Evolutionary conservation across 2,797 vertebrate species (phyloP), one percentile per base, ranked within the genome.

Genomic region (Cryptoprocta ferox): DNA sequence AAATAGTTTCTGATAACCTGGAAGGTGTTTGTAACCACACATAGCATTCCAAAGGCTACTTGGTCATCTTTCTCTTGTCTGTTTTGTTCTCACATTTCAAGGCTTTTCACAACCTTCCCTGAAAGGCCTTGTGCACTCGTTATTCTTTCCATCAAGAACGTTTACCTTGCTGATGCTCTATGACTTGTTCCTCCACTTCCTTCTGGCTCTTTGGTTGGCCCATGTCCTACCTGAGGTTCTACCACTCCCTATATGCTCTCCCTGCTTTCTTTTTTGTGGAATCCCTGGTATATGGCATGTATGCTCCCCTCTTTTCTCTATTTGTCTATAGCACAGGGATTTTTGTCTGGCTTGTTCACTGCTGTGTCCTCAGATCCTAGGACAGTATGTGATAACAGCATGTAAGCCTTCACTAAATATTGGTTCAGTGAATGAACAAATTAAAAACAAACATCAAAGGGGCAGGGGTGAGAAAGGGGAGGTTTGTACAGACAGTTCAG

Each of bases 381-480:
- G 26, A 50, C 21, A 68, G n/a, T 10, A n/a, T 48, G 24, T 26
- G 24, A 15, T 32, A 76, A 61, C 11, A 19, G 30, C 5, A 37
- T 0, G 2, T 37, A 53, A 63, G 39, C 8, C 75, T 94, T 91
- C 75, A 39, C 75, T 79, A 90, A 96, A 95, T 80, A 86, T 45
- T 83, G 75, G 42, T 9, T 71, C 35, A 86, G 13, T 10, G 30
- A 63, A 85, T 39, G 35, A 86, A 89, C 32, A 89, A 91, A 96
- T 80, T 68, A 91, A 89, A 93, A 93, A 9, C 66, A 96, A 94
- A 95, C 42, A 85, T 32, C 3, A 21, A 30, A 35, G 53, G 79
- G 16, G 2, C 59, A 13, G 7, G 9, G 59, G 18, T 65, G 11
- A 81, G 61, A 45, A 42, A 15, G 19, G 7, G 24, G 32, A 26